phyloP scores from a whole-genome alignment of 2,113 vertebrate species.

The Pseudopipra pipra region DNA sequence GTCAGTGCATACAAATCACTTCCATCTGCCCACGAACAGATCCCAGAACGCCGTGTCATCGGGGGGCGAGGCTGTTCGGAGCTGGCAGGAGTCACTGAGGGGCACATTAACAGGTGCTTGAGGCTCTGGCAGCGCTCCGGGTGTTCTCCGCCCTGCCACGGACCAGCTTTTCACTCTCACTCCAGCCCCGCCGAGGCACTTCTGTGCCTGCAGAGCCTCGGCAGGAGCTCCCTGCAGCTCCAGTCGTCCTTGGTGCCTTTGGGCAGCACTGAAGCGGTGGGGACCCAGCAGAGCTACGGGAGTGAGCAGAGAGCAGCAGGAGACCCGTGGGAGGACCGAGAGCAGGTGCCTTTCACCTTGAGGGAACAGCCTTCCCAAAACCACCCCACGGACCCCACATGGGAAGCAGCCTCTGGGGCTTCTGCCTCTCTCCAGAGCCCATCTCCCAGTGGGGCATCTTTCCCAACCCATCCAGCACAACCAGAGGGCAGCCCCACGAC shows the following conservation, averaged over 20 bases:
- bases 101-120: fast-evolving
- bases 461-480: background rate
- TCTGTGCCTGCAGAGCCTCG: background rate
- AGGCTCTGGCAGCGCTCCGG: background rate
- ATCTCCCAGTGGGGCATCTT: background rate
- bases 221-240: background rate
- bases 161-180: fast-evolving
- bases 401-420: background rate
- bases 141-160: background rate
- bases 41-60: background rate
- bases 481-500: background rate
- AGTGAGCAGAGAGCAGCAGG: background rate
- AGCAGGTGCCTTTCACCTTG: background rate
- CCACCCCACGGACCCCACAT: fast-evolving
- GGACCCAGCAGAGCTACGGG: background rate
- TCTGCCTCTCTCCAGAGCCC: background rate
- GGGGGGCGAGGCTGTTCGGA: background rate
- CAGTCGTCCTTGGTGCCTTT: background rate
- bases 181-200: fast-evolving
- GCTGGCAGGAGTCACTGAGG: background rate
- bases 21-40: background rate
- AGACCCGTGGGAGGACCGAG: background rate
- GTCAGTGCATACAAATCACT: slow-evolving; percentile 5
- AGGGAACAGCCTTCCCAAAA: background rate
- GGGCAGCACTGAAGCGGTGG: background rate